Evolutionary conservation across 1,140 invertebrate species (phyloP).

Genomic region (Drosophila persimilis): DNA sequence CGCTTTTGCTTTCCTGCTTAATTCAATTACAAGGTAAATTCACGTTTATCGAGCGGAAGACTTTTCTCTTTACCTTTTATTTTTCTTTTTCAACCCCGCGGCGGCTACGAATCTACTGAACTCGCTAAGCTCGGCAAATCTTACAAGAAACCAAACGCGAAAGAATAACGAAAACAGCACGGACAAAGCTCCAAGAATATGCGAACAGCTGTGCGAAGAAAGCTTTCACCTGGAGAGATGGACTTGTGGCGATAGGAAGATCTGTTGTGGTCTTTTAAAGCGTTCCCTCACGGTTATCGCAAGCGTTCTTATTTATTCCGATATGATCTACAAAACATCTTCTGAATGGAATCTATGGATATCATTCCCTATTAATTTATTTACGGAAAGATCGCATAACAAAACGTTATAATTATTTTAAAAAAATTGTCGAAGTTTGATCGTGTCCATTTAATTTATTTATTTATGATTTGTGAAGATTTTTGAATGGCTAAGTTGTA

Average conservation of each 20-base stretch:
- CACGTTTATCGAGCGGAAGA: neutral
- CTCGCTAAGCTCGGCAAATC: constrained; percentile 3
- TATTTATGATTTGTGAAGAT: no score
- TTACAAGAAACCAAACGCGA: constrained; percentile 29
- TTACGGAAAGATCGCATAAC: no score
- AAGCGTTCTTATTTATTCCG: no score
- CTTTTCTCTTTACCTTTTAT: constrained; percentile 1
- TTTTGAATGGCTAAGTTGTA: no score
- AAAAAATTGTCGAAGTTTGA: no score
- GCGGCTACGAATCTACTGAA: constrained; percentile 65
- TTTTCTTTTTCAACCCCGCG: constrained; percentile 33
- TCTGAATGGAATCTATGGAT: no score
- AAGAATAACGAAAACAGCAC: constrained; percentile 13
- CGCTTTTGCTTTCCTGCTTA: constrained; percentile 38
- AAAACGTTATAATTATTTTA: no score
- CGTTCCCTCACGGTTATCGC: no score
- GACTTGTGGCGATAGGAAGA: neutral
- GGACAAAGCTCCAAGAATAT: constrained; percentile 26
- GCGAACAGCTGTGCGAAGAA: constrained; percentile 59
- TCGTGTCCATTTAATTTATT: no score
- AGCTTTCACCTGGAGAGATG: constrained; percentile 25
- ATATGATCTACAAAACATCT: no score
- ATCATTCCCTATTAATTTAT: no score
- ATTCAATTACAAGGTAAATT: constrained; percentile 65
- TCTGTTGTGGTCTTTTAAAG: no score